These are phyloP conservation scores for Calameuta idolon DNA, from an alignment of 2,888 invertebrate species.

Conservation along the genomic window DNA sequence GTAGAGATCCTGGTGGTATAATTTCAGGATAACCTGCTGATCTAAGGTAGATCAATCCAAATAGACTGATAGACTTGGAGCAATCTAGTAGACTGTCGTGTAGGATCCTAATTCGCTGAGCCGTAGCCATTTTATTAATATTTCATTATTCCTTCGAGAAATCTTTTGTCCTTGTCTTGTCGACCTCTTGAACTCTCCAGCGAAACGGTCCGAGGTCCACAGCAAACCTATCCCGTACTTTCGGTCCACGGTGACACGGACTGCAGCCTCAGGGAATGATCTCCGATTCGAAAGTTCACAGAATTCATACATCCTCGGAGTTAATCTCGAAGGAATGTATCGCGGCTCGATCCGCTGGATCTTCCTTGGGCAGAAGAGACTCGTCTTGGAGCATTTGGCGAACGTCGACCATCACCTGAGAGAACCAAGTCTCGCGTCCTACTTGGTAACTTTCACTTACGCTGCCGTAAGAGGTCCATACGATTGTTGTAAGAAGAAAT, in stretches of 20 bases:
- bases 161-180: not conserved
- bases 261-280: not conserved
- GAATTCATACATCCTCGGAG: not conserved
- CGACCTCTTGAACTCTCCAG: not conserved
- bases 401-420: slow-evolving; percentile 45
- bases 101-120: not conserved
- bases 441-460: slow-evolving; percentile 66
- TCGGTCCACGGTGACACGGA: not conserved
- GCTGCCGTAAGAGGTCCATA: slow-evolving; percentile 63
- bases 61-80: not conserved
- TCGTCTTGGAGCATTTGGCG: slow-evolving; percentile 52
- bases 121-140: not conserved
- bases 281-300: not conserved
- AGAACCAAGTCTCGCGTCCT: slow-evolving; percentile 60
- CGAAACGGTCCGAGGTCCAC: not conserved
- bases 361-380: slow-evolving; percentile 25
- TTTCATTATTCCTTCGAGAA: not conserved
- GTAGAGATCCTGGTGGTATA: slow-evolving; percentile 28
- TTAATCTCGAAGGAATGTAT: not conserved
- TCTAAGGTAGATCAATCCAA: not conserved
- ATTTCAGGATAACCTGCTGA: slow-evolving; percentile 42
- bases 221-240: not conserved
- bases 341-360: not conserved
- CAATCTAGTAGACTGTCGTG: not conserved
- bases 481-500: slow-evolving; percentile 25